Percentiles rank a stretch among this genome's conserved stretches.
Evolutionary conservation across 2,113 vertebrate genomes (phyloP).

Genomic region (Anolis sagrei): DNA sequence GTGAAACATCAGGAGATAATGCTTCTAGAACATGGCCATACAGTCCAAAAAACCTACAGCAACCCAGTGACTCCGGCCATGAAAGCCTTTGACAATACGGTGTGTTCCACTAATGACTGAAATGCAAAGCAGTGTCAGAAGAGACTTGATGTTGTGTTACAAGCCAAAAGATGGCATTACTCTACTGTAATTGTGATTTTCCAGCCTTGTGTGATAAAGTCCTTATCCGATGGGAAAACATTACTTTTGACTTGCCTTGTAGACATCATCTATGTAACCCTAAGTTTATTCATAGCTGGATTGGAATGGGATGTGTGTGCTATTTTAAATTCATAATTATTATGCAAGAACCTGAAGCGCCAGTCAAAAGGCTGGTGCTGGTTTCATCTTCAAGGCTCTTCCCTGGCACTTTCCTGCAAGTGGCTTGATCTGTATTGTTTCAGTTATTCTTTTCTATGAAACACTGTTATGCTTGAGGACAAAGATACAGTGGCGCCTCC

Average conservation of each 20-base stretch:
- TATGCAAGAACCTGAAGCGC: conserved; percentile 9
- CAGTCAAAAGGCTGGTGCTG: background rate
- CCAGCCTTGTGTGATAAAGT: background rate
- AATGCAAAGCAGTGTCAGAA: too few species aligned
- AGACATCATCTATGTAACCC: conserved; percentile 22
- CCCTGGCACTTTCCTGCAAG: conserved; percentile 9
- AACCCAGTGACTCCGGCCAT: too few species aligned
- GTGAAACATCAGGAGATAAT: too few species aligned
- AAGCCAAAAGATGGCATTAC: too few species aligned
- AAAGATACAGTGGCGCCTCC: conserved; percentile 63
- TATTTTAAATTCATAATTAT: background rate
- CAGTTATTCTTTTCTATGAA: conserved; percentile 60
- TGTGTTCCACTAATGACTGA: too few species aligned
- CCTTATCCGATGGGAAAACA: background rate
- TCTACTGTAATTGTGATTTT: too few species aligned
- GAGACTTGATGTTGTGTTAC: too few species aligned
- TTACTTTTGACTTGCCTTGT: conserved; percentile 22
- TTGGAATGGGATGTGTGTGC: background rate
- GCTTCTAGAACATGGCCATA: too few species aligned
- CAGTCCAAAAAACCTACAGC: too few species aligned
- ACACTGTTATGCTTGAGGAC: conserved; percentile 60
- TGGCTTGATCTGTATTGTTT: conserved; percentile 41
- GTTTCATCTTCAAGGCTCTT: conserved; percentile 13
- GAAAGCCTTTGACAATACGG: too few species aligned
- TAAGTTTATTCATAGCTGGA: conserved; percentile 14